Conservation (phyloP, 1,140 invertebrate genomes). For the Lucilia sericata region DNA sequence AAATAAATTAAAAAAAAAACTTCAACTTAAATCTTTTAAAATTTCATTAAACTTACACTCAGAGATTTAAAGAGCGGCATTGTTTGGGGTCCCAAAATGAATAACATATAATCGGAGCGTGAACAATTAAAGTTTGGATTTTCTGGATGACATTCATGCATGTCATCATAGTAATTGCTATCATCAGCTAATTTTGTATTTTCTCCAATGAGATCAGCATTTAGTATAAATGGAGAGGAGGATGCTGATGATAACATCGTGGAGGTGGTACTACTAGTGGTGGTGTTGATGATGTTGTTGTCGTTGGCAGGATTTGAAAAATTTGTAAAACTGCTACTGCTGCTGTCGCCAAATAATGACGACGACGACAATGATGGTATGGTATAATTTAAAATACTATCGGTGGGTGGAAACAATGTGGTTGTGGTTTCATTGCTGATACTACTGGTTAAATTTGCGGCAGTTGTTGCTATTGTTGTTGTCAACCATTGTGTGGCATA, state of each 20-base stretch:
- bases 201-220: slow-evolving; percentile 11
- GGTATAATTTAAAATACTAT: slow-evolving; percentile 1
- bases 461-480: not conserved
- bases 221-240: not conserved
- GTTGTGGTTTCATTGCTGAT: not conserved
- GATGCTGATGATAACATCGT: not conserved
- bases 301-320: not conserved
- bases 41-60: slow-evolving; percentile 53
- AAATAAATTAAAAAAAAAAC: no score
- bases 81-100: slow-evolving; percentile 69
- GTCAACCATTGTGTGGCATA: slow-evolving; percentile 30
- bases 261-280: no score
- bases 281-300: not conserved
- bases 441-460: slow-evolving; percentile 3
- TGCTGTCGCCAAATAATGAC: not conserved
- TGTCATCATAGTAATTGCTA: not conserved
- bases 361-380: not conserved
- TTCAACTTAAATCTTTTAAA: no score
- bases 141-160: slow-evolving; percentile 44
- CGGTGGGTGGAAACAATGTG: not conserved
- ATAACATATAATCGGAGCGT: slow-evolving; percentile 69
- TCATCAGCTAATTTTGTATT: slow-evolving; percentile 27
- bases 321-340: not conserved
- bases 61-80: slow-evolving; percentile 69
- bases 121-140: slow-evolving; percentile 69